Percentiles rank a stretch among this genome's conserved stretches.
Conservation (phyloP, 64 coral and sea anemone species). For the Hydrozoanthus tunicans region DNA sequence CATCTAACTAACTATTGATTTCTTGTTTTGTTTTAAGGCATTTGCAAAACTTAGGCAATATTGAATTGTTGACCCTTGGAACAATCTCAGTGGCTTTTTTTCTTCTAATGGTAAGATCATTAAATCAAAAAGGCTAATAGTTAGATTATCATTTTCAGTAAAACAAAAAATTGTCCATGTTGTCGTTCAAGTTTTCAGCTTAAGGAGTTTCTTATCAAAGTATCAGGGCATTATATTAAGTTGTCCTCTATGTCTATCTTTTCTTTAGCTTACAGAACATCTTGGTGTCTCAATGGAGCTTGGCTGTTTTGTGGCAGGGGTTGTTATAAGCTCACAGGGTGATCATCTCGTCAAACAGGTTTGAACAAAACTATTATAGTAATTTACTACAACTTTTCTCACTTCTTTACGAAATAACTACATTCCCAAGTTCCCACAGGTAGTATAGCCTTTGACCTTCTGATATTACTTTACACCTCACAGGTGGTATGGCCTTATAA, state of each 20-base stretch:
- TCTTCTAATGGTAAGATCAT: constrained; percentile 74
- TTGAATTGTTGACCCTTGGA: constrained; percentile 68
- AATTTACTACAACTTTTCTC: too few relatives aligned
- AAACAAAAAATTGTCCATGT: not conserved
- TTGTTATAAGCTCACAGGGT: constrained; percentile 87
- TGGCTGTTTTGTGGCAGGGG: constrained; percentile 96
- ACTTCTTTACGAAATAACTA: too few relatives aligned
- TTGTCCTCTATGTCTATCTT: not conserved
- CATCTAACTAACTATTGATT: not conserved
- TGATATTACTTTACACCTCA: too few relatives aligned
- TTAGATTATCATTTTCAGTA: not conserved
- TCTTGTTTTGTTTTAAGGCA: constrained; percentile 43
- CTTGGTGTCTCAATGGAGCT: constrained; percentile 98
- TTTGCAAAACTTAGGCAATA: constrained; percentile 62
- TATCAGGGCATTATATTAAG: not conserved
- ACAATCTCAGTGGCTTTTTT: constrained; percentile 81
- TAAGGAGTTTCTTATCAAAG: not conserved
- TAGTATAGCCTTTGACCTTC: too few relatives aligned
- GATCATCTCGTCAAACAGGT: constrained; percentile 91
- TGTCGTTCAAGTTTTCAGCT: not conserved
- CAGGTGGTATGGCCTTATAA: too few relatives aligned
- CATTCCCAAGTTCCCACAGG: too few relatives aligned
- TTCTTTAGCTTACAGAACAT: constrained; percentile 82
- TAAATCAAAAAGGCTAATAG: not conserved
- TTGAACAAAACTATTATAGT: not conserved